Evolutionary conservation across 2,888 invertebrate species (phyloP).

Genomic region (Siphlonurus alternatus): DNA sequence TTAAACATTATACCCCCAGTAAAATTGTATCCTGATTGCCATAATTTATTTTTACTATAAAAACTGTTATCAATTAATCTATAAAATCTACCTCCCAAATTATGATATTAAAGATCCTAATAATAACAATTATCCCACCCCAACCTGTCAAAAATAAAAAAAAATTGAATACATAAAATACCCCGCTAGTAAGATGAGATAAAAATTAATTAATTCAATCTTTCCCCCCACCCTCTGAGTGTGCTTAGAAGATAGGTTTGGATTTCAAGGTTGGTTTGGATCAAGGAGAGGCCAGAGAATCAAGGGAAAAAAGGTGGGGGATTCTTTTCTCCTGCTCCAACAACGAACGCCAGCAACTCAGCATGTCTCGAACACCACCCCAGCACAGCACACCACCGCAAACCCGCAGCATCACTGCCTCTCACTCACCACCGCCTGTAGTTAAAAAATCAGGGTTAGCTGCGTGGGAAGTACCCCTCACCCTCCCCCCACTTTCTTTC

Average conservation of each 20-base stretch:
- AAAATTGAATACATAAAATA: no score
- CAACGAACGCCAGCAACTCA: neutral
- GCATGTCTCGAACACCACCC: neutral
- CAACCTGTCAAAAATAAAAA: no score
- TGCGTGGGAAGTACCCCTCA: neutral
- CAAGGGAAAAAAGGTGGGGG: neutral
- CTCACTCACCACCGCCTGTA: slow-evolving; percentile 1
- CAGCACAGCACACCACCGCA: slow-evolving; percentile 2
- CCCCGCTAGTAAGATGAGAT: no score
- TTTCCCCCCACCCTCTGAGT: neutral
- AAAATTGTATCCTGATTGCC: no score
- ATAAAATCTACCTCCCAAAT: no score
- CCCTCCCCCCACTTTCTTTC: neutral
- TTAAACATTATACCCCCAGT: no score
- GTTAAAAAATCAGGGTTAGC: slow-evolving; percentile 3
- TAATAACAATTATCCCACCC: no score
- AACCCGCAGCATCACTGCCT: neutral
- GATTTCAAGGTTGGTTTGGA: neutral
- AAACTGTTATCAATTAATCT: no score
- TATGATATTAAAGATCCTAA: no score
- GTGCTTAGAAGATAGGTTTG: neutral
- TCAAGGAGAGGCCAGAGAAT: neutral
- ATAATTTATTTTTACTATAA: no score
- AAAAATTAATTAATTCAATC: no score
- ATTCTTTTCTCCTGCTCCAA: neutral